Evolutionary conservation across 2,888 invertebrate species (phyloP).

Genomic region (Eugnorisma glareosa): DNA sequence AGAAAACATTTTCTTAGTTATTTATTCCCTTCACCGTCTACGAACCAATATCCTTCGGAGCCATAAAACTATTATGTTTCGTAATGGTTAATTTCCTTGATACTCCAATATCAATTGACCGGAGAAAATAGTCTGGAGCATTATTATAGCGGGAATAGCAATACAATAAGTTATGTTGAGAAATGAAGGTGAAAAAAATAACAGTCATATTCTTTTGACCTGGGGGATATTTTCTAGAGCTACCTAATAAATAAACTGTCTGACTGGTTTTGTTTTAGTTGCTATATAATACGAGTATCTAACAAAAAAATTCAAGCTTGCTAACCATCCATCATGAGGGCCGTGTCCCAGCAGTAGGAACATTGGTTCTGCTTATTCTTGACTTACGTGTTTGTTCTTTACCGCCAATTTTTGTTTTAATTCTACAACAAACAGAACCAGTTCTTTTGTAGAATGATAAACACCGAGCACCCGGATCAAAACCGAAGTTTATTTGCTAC

Average conservation of each 20-base stretch:
- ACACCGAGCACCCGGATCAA: background rate
- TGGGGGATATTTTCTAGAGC: conserved; percentile 20
- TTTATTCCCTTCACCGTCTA: conserved; percentile 24
- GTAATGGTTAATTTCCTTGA: conserved; percentile 61
- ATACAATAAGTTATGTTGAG: conserved; percentile 47
- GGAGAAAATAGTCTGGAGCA: conserved; percentile 39
- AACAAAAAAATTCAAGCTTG: background rate
- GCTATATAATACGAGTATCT: background rate
- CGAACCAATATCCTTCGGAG: conserved; percentile 31
- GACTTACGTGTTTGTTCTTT: background rate
- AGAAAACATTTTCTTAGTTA: conserved; percentile 2
- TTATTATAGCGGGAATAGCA: conserved; percentile 35
- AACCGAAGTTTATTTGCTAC: conserved; percentile 2
- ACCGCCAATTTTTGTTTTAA: background rate
- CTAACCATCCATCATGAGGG: background rate
- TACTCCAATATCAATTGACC: conserved; percentile 52
- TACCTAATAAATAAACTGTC: conserved; percentile 12
- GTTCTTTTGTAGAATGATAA: background rate
- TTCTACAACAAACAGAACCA: background rate
- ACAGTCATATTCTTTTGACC: conserved; percentile 66
- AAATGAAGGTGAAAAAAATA: conserved; percentile 71
- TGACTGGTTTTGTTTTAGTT: background rate
- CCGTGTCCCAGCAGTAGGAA: background rate
- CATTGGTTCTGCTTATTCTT: background rate
- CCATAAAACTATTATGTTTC: conserved; percentile 56